A percentile compares a stretch with the other conserved stretches of the same genome.
Conservation (phyloP, 2,797 vertebrate genomes). For the Falco cherrug region DNA sequence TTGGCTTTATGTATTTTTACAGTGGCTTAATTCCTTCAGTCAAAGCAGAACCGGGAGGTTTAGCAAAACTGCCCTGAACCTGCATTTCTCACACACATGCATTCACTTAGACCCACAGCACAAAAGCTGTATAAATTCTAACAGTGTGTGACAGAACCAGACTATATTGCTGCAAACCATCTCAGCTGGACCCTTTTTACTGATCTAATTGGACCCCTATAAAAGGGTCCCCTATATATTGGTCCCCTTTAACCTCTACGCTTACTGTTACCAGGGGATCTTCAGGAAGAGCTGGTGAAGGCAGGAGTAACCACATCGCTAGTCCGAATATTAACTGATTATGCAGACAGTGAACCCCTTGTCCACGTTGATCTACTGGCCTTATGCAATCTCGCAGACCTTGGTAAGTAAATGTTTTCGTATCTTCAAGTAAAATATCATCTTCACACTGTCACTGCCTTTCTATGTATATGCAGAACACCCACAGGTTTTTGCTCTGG, state of each 20-base stretch:
- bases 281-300: constrained; percentile 87
- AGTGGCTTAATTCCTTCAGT: background rate
- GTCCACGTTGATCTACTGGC: constrained; percentile 88
- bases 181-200: background rate
- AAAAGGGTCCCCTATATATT: background rate
- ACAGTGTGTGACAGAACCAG: background rate
- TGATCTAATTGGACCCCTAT: background rate
- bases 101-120: background rate
- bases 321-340: constrained; percentile 83
- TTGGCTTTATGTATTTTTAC: background rate
- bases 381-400: constrained; percentile 87
- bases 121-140: background rate
- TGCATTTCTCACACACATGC: background rate
- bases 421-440: background rate
- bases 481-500: no score
- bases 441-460: background rate
- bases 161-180: background rate
- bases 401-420: constrained; percentile 76
- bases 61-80: background rate
- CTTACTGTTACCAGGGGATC: constrained; percentile 73
- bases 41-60: background rate
- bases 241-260: background rate
- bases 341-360: constrained; percentile 86
- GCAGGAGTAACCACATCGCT: constrained; percentile 85
- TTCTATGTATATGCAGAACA: background rate